Evolutionary conservation across 1,140 invertebrate genomes (phyloP), one percentile per base, ranked within the genome.

Genomic region (Telenomus remus): DNA sequence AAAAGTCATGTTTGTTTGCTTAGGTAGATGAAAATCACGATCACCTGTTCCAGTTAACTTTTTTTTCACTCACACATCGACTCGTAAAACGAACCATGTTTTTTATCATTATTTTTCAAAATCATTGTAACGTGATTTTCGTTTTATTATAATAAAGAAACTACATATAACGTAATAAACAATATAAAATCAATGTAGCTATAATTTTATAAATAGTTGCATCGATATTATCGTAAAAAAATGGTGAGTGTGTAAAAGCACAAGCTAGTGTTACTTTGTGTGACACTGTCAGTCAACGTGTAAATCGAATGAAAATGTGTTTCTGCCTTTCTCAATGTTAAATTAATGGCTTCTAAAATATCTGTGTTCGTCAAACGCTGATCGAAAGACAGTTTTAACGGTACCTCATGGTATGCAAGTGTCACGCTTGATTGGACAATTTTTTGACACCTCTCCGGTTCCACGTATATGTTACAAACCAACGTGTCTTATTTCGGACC

Each of bases 181-280:
- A 56, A 56, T 35, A 12, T 63, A 71, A 71, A 71, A 71, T 71
- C 68, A 63, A 71, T 71, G 68, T 63, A 35, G 51, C 46, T 56
- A 63, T 27, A 27, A 27, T 27, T 63, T 71, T 61, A 71, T 71
- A 71, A 71, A 71, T 71, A 71, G 68, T 71, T 46, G 44, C 59
- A 63, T 71, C 68, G 59, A 63, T 71, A 56, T 46, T 14, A 44
- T 49, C 53, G 56, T 56, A 71, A 69, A 69, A n/a, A 69, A 69
- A 60, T 53, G 47, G 43, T 35, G 35, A 14, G 4, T 46, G 55
- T 69, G 44, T 60, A 44, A 66, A 69, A 69, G 49, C 54, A 9
- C 8, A 3, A 49, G 42, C 65, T 50, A n/a, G 50, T 47, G 54
- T 68, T 59, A 53, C 43, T 50, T 60, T 47, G n/a, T 51, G 6